Percentiles rank a stretch among this genome's conserved stretches.
These are phyloP conservation scores for Melanaphis sacchari DNA, from an alignment of 1,140 invertebrate genomes.

Conservation along the genomic window DNA sequence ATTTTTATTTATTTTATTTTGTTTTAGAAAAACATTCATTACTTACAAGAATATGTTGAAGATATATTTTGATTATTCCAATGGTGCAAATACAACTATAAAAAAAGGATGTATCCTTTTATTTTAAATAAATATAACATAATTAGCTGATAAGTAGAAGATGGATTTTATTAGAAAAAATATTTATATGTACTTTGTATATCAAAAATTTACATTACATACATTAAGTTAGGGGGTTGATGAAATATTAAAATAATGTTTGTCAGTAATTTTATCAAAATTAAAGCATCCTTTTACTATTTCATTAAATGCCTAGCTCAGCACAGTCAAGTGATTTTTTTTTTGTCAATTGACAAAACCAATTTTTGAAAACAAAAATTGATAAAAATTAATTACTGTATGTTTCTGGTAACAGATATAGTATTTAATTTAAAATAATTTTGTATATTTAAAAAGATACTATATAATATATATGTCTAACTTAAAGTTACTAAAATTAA, in stretches of 20 bases:
- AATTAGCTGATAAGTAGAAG: background rate
- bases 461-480: background rate
- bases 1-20: background rate
- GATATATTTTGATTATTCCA: constrained; percentile 35
- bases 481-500: background rate
- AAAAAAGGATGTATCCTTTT: constrained; percentile 51
- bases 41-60: constrained; percentile 49
- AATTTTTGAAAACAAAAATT: too few species aligned
- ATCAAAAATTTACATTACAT: background rate
- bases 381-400: background rate
- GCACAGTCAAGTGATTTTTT: too few species aligned
- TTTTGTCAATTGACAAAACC: too few species aligned
- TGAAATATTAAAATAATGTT: too few species aligned
- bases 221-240: too few species aligned
- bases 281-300: background rate
- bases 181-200: background rate
- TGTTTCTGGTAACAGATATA: too few species aligned
- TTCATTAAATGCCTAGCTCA: background rate
- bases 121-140: background rate
- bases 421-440: background rate
- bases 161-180: background rate
- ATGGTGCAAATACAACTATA: background rate
- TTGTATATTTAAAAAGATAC: background rate
- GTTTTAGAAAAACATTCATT: constrained; percentile 43
- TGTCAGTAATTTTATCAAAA: too few species aligned